Conservation (phyloP, 2,113 vertebrate genomes). For the Psammodynastes pulverulentus region DNA sequence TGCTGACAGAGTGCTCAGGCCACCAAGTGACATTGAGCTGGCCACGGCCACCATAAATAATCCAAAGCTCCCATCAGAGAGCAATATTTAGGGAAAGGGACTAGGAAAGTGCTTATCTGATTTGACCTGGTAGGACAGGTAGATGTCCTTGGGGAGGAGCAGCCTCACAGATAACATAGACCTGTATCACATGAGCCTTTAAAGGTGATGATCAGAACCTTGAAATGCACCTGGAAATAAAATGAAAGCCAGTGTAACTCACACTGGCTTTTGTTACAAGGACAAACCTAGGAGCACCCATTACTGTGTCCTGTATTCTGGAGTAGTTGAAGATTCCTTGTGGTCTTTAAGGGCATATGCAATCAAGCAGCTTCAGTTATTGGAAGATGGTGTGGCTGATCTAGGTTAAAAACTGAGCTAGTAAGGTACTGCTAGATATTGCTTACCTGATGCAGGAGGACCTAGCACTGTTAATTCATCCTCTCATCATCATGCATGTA, state of each 20-base stretch:
- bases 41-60: background rate
- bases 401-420: background rate
- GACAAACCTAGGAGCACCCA: too few species aligned
- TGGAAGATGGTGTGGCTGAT: background rate
- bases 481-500: background rate
- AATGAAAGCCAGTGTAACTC: too few species aligned
- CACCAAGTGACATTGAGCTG: too few species aligned
- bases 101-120: background rate
- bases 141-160: background rate
- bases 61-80: background rate
- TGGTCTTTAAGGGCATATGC: background rate
- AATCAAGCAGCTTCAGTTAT: background rate
- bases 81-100: background rate
- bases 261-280: too few species aligned
- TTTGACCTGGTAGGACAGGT: background rate
- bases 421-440: background rate
- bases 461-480: background rate
- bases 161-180: background rate
- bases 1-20: too few species aligned
- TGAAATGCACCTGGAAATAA: background rate
- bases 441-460: background rate
- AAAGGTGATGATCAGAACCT: background rate
- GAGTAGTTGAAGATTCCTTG: too few species aligned
- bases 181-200: background rate
- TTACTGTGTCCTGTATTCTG: too few species aligned